Conservation (phyloP, 2,113 vertebrate species). For the Nannospalax galili region DNA sequence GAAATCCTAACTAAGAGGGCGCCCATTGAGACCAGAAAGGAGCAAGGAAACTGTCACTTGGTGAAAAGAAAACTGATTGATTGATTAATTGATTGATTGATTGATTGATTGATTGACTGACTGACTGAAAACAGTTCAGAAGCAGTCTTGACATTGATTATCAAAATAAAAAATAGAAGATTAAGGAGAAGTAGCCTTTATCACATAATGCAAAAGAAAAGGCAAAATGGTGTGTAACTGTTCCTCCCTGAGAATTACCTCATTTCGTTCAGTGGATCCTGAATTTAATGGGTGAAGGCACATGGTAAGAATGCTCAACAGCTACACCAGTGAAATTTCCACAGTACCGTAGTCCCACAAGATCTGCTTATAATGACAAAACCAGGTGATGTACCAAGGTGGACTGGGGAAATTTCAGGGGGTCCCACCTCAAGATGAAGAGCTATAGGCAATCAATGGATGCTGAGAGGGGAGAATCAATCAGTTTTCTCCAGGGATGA, state of each 20-base stretch:
- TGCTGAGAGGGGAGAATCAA: too few relatives aligned
- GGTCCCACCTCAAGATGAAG: too few relatives aligned
- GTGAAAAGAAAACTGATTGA: background rate
- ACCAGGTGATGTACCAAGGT: too few relatives aligned
- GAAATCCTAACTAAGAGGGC: too few relatives aligned
- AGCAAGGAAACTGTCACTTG: background rate
- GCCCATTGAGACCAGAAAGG: background rate
- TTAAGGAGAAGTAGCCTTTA: slow-evolving; percentile 64
- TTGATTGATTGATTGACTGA: background rate
- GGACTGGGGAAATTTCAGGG: too few relatives aligned
- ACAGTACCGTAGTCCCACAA: too few relatives aligned
- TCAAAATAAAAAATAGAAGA: slow-evolving; percentile 70
- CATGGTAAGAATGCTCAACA: slow-evolving; percentile 6
- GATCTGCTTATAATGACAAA: too few relatives aligned
- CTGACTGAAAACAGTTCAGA: slow-evolving; percentile 64
- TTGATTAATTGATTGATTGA: background rate
- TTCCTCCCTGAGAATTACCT: slow-evolving; percentile 64
- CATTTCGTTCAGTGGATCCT: slow-evolving; percentile 52
- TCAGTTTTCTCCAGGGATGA: too few relatives aligned
- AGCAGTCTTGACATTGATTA: slow-evolving; percentile 74
- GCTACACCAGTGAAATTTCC: too few relatives aligned
- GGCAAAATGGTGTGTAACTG: slow-evolving; percentile 70
- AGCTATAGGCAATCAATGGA: too few relatives aligned
- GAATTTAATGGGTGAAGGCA: slow-evolving; percentile 10
- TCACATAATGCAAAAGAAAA: slow-evolving; percentile 61